Base-by-base conservation (phyloP, 1,140 invertebrate genomes). In the Philopotamus ludificatus region DNA sequence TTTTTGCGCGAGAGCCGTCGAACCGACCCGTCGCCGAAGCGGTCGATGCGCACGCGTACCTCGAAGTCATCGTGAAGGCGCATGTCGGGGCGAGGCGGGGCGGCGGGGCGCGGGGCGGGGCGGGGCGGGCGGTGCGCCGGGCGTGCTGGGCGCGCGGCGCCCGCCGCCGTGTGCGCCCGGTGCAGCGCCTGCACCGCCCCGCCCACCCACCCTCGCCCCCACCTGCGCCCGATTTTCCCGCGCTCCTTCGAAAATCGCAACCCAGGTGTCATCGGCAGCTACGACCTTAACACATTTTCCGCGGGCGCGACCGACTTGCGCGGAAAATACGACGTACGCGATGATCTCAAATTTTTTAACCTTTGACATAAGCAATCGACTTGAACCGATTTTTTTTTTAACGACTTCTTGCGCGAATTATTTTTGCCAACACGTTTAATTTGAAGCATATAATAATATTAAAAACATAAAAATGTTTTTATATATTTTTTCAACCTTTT, bases 31-130 rank as follows among this genome's bases (percentile, higher is more conserved):
- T 34, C 28, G 4, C 4, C 28, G 12, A 34, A 4, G 39, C n/a
- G 39, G 15, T 47, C 10, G 4, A 47, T 4, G 44, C 44, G 18
- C 18, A 68, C 70, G 54, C 64, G 23, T 70, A 70, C 68, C 68
- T 70, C 68, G 53, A 63, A 70, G 7, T 67, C 68, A 65, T 70
- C 68, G 57, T 70, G 68, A n/a, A 70, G 68, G 64, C 65, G 66
- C 68, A 70, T 70, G 23, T 7, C 18, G 4, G 10, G 4, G 44
- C 8, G 4, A 7, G 44, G 44, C 10, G 10, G 44, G 44, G 60
- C 47, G 51, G 60, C 47, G 63, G 49, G 45, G 55, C 59, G 50
- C 45, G 66, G 63, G 60, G 58, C 67, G 9, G 50, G 9, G 20
- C 45, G 10, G 50, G 16, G 12, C 20, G n/a, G n/a, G n/a, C 23